A percentile compares a stretch with the other conserved stretches of the same genome.
Evolutionary conservation across 2,888 invertebrate genomes (phyloP).

Genomic region (Calameuta filiformis): DNA sequence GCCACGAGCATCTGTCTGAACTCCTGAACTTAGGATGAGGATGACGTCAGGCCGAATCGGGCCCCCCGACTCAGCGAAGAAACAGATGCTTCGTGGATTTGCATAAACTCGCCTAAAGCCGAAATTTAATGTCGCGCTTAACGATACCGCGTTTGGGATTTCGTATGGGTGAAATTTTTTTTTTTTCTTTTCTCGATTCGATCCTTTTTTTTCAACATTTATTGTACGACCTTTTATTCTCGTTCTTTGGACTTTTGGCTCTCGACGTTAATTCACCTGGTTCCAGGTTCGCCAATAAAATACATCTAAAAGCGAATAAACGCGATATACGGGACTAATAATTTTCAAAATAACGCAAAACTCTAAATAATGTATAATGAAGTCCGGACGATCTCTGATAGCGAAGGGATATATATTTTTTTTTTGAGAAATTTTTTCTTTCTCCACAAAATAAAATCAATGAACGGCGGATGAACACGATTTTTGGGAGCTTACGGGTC

Average conservation of each 20-base stretch:
- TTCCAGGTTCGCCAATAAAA: background rate
- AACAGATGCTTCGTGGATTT: slow-evolving; percentile 57
- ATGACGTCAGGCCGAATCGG: slow-evolving; percentile 34
- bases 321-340: background rate
- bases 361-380: background rate
- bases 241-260: background rate
- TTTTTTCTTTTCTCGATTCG: background rate
- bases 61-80: slow-evolving; percentile 25
- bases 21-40: slow-evolving; percentile 54
- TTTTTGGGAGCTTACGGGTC: background rate
- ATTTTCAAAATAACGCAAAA: background rate
- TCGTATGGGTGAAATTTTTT: slow-evolving; percentile 22
- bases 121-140: slow-evolving; percentile 50
- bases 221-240: slow-evolving; percentile 23
- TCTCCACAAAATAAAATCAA: background rate
- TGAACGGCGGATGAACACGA: background rate
- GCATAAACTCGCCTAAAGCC: slow-evolving; percentile 54
- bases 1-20: slow-evolving; percentile 63
- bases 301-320: background rate
- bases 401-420: no score
- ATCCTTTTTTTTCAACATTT: slow-evolving; percentile 43
- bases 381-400: background rate
- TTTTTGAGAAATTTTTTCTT: background rate
- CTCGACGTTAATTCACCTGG: background rate
- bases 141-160: slow-evolving; percentile 33